Evolutionary conservation across 2,888 invertebrate species (phyloP).

Genomic region (Lasioglossum pauxillum): DNA sequence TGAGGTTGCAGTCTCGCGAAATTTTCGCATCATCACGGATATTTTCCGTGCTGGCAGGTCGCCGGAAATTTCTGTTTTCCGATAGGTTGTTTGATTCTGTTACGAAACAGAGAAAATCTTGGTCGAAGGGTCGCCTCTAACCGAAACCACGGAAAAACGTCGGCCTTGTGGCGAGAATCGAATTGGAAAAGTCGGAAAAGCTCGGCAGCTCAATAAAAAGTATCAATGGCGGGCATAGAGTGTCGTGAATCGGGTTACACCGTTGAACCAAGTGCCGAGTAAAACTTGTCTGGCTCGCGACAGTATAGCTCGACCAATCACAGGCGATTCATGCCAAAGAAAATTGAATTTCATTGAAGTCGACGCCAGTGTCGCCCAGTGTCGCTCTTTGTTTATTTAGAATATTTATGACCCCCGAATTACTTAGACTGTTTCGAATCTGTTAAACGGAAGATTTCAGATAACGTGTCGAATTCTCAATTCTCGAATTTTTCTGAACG

Average conservation of each 20-base stretch:
- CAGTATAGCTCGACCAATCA: constrained; percentile 70
- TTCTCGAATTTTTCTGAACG: too few relatives aligned
- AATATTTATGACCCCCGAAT: constrained; percentile 2
- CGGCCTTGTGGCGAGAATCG: constrained; percentile 53
- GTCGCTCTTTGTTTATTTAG: constrained; percentile 39
- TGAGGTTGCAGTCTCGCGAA: neutral
- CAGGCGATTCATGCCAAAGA: constrained; percentile 74
- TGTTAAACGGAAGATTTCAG: neutral
- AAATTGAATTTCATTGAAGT: constrained; percentile 75
- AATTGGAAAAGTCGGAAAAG: constrained; percentile 63
- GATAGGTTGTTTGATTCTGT: constrained; percentile 35
- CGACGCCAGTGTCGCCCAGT: constrained; percentile 50
- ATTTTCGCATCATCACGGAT: neutral
- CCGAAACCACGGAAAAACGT: constrained; percentile 38
- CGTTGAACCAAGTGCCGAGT: constrained; percentile 55
- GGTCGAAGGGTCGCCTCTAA: neutral
- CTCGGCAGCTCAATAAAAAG: constrained; percentile 43
- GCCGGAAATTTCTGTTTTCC: constrained; percentile 44
- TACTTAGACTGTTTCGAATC: neutral
- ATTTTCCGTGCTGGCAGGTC: neutral
- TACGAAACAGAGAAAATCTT: constrained; percentile 28
- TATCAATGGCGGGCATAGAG: constrained; percentile 68
- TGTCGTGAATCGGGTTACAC: constrained; percentile 69
- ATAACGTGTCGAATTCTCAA: neutral
- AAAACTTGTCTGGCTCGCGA: constrained; percentile 65